Conservation (phyloP, 2,113 vertebrate species). For the Pontoporia blainvillei region DNA sequence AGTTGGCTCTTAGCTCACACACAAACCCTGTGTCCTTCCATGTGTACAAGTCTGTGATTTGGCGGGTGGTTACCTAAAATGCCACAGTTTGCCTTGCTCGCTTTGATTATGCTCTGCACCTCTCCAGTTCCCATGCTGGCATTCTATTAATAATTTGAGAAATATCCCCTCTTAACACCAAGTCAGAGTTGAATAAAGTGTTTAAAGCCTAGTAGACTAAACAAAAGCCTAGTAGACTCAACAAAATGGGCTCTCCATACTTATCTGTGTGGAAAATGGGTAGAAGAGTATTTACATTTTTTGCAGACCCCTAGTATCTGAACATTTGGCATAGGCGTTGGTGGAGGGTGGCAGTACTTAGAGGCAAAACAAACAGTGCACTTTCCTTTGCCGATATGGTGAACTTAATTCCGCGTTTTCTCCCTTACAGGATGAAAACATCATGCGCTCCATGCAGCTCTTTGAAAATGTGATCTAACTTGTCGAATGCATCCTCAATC, state of each 20-base stretch:
- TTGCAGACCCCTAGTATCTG: not conserved
- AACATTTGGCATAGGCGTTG: not conserved
- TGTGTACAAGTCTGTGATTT: not conserved
- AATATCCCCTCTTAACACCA: not conserved
- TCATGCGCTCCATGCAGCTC: conserved; percentile 99
- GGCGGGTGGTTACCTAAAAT: not conserved
- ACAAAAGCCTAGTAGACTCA: not conserved
- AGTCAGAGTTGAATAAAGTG: not conserved
- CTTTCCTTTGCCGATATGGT: not conserved
- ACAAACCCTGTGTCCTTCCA: not conserved
- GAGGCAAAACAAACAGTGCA: not conserved
- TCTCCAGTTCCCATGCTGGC: not conserved
- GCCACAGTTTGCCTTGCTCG: not conserved
- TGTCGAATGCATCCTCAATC: conserved; percentile 48
- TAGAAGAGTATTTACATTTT: not conserved
- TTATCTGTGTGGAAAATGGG: not conserved
- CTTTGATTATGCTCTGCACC: not conserved
- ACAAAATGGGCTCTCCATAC: not conserved
- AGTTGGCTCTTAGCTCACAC: not conserved
- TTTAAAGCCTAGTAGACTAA: not conserved
- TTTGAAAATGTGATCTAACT: conserved; percentile 98
- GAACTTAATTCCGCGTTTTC: conserved; percentile 14
- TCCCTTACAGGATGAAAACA: conserved; percentile 94
- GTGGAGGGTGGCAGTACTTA: not conserved
- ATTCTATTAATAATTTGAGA: not conserved